phyloP scores from a whole-genome alignment of 1,140 invertebrate species.

The Batillaria attramentaria region DNA sequence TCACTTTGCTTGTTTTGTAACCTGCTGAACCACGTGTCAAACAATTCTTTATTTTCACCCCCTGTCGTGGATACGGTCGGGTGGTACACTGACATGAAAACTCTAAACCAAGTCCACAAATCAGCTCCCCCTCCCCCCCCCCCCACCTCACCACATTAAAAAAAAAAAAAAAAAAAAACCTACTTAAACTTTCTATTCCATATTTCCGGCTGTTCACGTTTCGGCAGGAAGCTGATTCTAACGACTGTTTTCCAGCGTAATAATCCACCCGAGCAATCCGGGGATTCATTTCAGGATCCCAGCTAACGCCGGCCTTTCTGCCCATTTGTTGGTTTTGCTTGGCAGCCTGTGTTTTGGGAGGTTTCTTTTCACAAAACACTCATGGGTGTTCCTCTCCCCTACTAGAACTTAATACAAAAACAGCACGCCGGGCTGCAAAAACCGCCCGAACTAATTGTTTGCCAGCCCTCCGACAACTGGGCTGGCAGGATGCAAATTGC shows the following conservation, averaged over 20 bases:
- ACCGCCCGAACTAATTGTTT: too few species aligned
- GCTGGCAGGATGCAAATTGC: too few species aligned
- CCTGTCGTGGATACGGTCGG: too few species aligned
- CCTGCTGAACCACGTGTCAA: too few species aligned
- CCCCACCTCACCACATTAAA: too few species aligned
- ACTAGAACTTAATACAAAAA: slow-evolving; percentile 24
- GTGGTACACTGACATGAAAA: too few species aligned
- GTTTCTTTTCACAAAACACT: not conserved
- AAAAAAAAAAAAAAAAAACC: too few species aligned
- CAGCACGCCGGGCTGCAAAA: not conserved
- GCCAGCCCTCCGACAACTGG: too few species aligned
- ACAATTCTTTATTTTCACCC: too few species aligned
- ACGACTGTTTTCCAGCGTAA: slow-evolving; percentile 11
- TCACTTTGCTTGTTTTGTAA: too few species aligned
- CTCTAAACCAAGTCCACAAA: too few species aligned
- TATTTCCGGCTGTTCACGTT: not conserved
- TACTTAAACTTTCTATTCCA: not conserved
- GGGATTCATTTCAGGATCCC: not conserved
- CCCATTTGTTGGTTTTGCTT: not conserved
- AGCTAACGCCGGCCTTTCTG: not conserved
- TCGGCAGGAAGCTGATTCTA: not conserved
- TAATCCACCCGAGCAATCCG: not conserved
- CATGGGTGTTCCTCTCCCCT: slow-evolving; percentile 6
- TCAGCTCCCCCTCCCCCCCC: too few species aligned
- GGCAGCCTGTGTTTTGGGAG: not conserved